Evolutionary conservation across 2,113 vertebrate species (phyloP).

Genomic region (Ochotona curzoniae): DNA sequence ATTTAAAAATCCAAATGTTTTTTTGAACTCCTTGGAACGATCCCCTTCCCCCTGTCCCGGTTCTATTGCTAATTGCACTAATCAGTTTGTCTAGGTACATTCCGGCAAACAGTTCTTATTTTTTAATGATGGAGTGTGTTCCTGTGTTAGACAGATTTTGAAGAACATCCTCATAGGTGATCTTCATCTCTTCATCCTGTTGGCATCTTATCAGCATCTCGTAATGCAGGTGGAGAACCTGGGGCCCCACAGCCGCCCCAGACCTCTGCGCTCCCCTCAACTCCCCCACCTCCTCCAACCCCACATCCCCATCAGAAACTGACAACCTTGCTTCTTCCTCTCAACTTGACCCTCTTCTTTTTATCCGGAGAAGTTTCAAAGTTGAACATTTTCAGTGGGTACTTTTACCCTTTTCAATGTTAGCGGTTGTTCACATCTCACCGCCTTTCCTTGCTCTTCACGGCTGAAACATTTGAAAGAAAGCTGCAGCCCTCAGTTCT

Average conservation of each 20-base stretch:
- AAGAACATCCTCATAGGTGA: neutral
- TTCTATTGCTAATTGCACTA: slow-evolving; percentile 56
- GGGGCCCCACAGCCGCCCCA: neutral
- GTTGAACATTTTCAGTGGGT: neutral
- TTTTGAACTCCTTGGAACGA: neutral
- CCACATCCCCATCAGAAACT: neutral
- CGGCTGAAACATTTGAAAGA: slow-evolving; percentile 29
- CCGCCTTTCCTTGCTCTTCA: neutral
- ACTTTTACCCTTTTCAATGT: neutral
- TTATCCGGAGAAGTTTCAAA: neutral
- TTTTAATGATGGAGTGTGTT: slow-evolving; percentile 45
- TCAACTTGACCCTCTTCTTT: neutral
- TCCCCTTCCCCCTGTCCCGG: neutral
- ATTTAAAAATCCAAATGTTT: slow-evolving; percentile 56
- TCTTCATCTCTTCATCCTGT: neutral
- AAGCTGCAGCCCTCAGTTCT: neutral
- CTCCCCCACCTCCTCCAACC: too few species aligned
- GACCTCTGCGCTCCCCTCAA: neutral
- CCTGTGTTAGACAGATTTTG: slow-evolving; percentile 69
- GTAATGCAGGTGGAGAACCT: neutral
- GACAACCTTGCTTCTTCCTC: neutral
- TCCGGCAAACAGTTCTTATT: neutral
- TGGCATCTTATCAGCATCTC: neutral
- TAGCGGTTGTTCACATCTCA: neutral
- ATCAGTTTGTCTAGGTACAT: slow-evolving; percentile 29